A percentile compares a stretch with the other conserved stretches of the same genome.
Conservation (phyloP, 2,113 vertebrate genomes). For the Pelvicachromis taeniatus region DNA sequence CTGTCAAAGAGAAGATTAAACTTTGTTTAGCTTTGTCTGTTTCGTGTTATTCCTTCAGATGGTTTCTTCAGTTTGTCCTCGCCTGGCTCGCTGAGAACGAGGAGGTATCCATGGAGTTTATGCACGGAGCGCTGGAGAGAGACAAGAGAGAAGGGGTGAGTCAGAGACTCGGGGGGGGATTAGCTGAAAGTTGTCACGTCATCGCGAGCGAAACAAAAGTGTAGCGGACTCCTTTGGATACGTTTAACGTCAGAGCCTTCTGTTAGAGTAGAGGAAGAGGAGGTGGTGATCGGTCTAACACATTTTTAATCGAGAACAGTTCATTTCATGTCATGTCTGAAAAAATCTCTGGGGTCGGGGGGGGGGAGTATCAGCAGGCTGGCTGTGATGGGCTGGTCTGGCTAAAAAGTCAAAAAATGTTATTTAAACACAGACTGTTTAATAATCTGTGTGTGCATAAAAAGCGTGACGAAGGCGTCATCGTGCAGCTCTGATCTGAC, state of each 20-base stretch:
- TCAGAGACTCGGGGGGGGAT: rapidly evolving
- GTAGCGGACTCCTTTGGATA: background rate
- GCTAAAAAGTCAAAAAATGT: background rate
- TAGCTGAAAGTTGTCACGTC: background rate
- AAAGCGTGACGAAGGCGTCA: background rate
- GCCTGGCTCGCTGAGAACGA: conserved; percentile 97
- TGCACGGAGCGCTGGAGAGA: conserved; percentile 90
- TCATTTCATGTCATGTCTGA: background rate
- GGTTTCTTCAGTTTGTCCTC: conserved; percentile 95
- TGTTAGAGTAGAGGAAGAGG: background rate
- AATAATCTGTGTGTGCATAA: background rate
- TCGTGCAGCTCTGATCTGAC: background rate
- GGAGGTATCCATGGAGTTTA: conserved; percentile 94
- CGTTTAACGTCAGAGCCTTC: background rate
- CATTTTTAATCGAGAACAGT: background rate
- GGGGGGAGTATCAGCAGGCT: background rate
- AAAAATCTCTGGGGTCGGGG: background rate
- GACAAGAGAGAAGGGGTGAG: conserved; percentile 97
- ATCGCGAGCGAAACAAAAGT: background rate
- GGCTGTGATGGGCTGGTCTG: background rate
- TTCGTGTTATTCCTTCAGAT: conserved; percentile 67
- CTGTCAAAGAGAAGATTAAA: background rate
- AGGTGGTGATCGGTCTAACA: background rate
- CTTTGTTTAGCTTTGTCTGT: background rate
- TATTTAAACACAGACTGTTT: background rate